Evolutionary conservation across 2,113 vertebrate genomes (phyloP).

Genomic region (Tapirus terrestris): DNA sequence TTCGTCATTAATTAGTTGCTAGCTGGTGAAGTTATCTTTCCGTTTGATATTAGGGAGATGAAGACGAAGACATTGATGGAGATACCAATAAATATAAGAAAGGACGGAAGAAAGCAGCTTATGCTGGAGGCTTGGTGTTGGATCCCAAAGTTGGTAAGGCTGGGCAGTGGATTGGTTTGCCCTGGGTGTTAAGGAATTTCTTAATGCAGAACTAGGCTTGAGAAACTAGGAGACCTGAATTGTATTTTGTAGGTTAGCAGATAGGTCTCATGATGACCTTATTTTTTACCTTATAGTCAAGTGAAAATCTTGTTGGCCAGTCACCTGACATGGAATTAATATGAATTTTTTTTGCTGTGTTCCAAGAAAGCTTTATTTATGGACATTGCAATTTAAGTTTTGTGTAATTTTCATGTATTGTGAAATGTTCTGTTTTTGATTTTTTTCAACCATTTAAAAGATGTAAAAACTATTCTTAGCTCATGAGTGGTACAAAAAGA

Average conservation of each 20-base stretch:
- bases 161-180: not conserved
- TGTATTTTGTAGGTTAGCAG: conserved; percentile 21
- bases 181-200: not conserved
- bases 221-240: conserved; percentile 34
- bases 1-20: conserved; percentile 53
- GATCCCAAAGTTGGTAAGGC: conserved; percentile 99
- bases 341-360: not conserved
- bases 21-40: conserved; percentile 67
- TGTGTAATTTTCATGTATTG: not conserved
- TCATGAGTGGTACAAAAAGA: not conserved
- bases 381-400: conserved; percentile 21
- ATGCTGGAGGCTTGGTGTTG: conserved; percentile 97
- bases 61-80: conserved; percentile 91
- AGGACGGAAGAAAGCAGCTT: conserved; percentile 95
- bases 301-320: conserved; percentile 29
- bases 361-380: conserved; percentile 26
- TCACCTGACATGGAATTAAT: conserved; percentile 9
- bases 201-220: conserved; percentile 27
- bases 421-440: not conserved
- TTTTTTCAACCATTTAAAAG: not conserved
- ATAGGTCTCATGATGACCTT: conserved; percentile 7
- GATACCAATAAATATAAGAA: conserved; percentile 91
- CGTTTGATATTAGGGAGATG: conserved; percentile 87
- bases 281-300: conserved; percentile 18
- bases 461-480: not conserved